A percentile compares a stretch with the other conserved stretches of the same genome.
These are phyloP conservation scores for Zoanthus sansibaricus DNA, from an alignment of 92 coral and sea anemone genomes.

Conservation along the genomic window DNA sequence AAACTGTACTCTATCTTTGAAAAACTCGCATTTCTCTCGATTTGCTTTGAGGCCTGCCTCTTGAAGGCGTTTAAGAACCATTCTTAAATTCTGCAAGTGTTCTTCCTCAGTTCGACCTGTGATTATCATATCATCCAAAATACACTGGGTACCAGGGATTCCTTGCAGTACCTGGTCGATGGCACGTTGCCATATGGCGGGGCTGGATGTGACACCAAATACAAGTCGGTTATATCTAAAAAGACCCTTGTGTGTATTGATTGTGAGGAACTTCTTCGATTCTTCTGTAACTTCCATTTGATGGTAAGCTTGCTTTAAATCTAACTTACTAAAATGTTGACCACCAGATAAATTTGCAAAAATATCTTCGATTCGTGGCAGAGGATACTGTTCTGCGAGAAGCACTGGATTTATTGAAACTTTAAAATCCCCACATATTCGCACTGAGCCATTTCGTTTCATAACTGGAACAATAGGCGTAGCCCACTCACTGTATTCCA, in stretches of 20 bases:
- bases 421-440: slow-evolving; percentile 65
- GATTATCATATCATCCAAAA: slow-evolving; percentile 63
- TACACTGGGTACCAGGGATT: slow-evolving; percentile 40
- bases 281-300: slow-evolving; percentile 49
- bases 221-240: slow-evolving; percentile 69
- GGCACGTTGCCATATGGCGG: slow-evolving; percentile 71
- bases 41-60: slow-evolving; percentile 64
- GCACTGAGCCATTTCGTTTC: slow-evolving; percentile 52
- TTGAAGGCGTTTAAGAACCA: slow-evolving; percentile 57
- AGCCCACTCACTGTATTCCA: slow-evolving; percentile 61
- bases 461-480: neutral
- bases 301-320: too few relatives aligned
- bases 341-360: slow-evolving; percentile 42
- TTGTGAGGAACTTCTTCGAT: slow-evolving; percentile 57
- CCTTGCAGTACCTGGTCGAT: slow-evolving; percentile 61
- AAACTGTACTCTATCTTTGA: slow-evolving; percentile 51
- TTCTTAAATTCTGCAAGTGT: slow-evolving; percentile 56
- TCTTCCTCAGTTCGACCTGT: slow-evolving; percentile 63
- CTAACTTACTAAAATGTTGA: too few relatives aligned
- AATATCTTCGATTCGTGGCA: slow-evolving; percentile 59
- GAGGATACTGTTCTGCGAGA: slow-evolving; percentile 63
- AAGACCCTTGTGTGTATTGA: slow-evolving; percentile 71
- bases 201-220: slow-evolving; percentile 65
- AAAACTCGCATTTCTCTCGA: slow-evolving; percentile 60
- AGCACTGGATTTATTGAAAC: slow-evolving; percentile 58